These are phyloP conservation scores for Microcebus murinus DNA, from an alignment of 2,113 vertebrate species.

Conservation along the genomic window DNA sequence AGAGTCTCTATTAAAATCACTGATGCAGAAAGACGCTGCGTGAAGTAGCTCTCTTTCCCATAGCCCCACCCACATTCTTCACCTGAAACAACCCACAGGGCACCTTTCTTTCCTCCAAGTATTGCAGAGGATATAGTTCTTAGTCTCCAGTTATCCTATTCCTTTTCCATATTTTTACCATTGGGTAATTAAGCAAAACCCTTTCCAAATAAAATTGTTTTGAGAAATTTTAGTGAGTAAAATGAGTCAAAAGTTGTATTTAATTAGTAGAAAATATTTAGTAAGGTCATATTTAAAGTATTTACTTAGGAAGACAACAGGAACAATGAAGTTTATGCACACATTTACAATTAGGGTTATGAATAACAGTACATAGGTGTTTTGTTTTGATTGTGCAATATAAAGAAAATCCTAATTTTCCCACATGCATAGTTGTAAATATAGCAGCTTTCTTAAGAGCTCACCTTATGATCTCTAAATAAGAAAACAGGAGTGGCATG, in stretches of 20 bases:
- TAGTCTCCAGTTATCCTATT: background rate
- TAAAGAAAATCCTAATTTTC: slow-evolving; percentile 31
- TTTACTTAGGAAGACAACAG: background rate
- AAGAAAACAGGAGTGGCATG: background rate
- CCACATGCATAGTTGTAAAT: background rate
- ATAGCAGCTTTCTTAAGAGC: background rate
- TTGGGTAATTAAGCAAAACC: background rate
- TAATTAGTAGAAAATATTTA: slow-evolving; percentile 23
- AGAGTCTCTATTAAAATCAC: slow-evolving; percentile 63
- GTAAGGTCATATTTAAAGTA: background rate
- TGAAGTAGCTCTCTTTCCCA: slow-evolving; percentile 38
- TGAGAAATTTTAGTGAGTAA: background rate
- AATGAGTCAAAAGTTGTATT: slow-evolving; percentile 25
- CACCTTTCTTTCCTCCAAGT: background rate
- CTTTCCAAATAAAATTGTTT: slow-evolving; percentile 35
- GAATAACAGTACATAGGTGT: background rate
- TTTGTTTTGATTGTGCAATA: background rate
- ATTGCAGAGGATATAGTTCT: background rate
- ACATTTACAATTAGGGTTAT: background rate
- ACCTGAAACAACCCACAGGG: background rate
- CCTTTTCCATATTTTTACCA: background rate
- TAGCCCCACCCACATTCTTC: background rate
- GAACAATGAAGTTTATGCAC: background rate
- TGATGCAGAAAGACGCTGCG: slow-evolving; percentile 32
- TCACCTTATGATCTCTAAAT: no score